Evolutionary conservation across 2,888 invertebrate species (phyloP).

Genomic region (Leptinotarsa haldemani): DNA sequence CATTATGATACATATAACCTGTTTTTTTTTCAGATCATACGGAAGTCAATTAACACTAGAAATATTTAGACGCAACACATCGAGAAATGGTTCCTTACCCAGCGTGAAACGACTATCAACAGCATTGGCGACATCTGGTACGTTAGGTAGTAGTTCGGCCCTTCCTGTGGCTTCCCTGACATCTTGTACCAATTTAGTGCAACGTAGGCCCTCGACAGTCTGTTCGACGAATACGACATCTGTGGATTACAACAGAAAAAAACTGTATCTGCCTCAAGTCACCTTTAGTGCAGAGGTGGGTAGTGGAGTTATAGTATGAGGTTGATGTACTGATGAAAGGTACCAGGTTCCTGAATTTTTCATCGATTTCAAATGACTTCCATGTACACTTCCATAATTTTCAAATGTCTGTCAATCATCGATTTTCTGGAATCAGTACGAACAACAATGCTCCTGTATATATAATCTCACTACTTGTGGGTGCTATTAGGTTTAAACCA

Average conservation of each 20-base stretch:
- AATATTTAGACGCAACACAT: constrained; percentile 74
- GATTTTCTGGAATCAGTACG: too few species aligned
- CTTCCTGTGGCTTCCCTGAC: constrained; percentile 45
- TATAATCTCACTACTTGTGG: not conserved
- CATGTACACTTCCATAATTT: too few species aligned
- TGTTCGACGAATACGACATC: constrained; percentile 75
- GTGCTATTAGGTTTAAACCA: not conserved
- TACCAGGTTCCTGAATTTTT: too few species aligned
- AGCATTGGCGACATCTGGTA: constrained; percentile 53
- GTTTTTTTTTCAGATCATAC: constrained; percentile 71
- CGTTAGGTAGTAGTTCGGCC: constrained; percentile 65
- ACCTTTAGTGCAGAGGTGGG: constrained; percentile 93
- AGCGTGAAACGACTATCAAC: constrained; percentile 51
- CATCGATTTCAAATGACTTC: too few species aligned
- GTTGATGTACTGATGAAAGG: too few species aligned
- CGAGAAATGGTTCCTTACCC: constrained; percentile 64
- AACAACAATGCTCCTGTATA: not conserved
- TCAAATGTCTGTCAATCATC: too few species aligned
- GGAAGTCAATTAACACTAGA: constrained; percentile 78
- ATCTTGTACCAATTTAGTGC: constrained; percentile 48
- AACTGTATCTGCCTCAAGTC: constrained; percentile 82
- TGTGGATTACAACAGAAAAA: constrained; percentile 68
- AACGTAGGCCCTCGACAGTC: constrained; percentile 75
- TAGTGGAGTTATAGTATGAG: constrained; percentile 85
- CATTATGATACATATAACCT: not conserved